Percentiles rank a stretch among this genome's conserved stretches.
Evolutionary conservation across 2,888 invertebrate species (phyloP).

Genomic region (Peribatodes rhomboidaria): DNA sequence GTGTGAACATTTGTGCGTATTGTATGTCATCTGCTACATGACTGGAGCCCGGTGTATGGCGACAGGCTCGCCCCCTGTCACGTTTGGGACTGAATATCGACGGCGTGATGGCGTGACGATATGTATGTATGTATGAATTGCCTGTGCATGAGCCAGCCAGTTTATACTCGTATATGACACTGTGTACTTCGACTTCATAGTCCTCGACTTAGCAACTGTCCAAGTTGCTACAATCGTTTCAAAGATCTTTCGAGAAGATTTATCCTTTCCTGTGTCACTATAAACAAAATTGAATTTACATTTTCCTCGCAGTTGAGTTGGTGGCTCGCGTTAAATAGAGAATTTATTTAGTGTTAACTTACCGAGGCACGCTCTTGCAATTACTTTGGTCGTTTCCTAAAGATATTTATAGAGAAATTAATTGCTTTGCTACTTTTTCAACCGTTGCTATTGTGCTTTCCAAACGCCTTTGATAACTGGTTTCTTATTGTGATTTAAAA

Average conservation of each 20-base stretch:
- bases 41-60: too few species aligned
- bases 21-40: too few species aligned
- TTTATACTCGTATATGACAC: too few species aligned
- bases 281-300: conserved; percentile 55
- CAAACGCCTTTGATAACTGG: background rate
- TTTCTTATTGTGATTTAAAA: background rate
- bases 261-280: conserved; percentile 40
- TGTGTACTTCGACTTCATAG: background rate
- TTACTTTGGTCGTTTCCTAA: conserved; percentile 25
- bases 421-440: background rate
- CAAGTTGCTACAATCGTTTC: conserved; percentile 18
- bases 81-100: too few species aligned
- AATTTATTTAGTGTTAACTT: conserved; percentile 50
- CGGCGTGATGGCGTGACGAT: too few species aligned
- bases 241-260: conserved; percentile 12
- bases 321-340: conserved; percentile 46
- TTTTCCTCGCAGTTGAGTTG: conserved; percentile 41
- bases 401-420: conserved; percentile 1
- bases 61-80: too few species aligned
- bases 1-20: too few species aligned
- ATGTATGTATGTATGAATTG: too few species aligned
- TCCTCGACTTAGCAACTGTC: background rate
- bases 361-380: conserved; percentile 36
- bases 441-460: background rate
- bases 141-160: too few species aligned